phyloP scores from a whole-genome alignment of 2,113 vertebrate genomes.

The Zootoca vivipara region DNA sequence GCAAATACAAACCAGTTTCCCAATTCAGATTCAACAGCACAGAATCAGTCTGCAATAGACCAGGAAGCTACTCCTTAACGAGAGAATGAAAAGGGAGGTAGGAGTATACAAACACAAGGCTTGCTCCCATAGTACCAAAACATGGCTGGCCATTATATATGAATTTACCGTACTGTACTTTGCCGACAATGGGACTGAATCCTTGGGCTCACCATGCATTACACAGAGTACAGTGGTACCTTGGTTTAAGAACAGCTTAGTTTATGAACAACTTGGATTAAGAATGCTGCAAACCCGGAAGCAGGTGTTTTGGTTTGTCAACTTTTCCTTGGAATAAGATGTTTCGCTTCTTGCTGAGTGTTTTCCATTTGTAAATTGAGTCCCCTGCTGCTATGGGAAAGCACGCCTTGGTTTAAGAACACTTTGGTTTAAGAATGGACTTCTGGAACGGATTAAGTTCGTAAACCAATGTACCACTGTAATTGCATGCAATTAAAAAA shows the following conservation, averaged over 20 bases:
- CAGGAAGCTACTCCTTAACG: not conserved
- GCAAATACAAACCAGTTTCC: not conserved
- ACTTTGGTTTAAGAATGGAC: no score
- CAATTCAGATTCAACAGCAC: not conserved
- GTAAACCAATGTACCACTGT: not conserved
- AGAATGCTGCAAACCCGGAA: no score
- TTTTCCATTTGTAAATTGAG: no score
- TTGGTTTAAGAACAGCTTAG: not conserved
- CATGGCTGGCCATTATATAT: not conserved
- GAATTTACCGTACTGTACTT: not conserved
- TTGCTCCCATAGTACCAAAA: not conserved
- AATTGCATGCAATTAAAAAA: not conserved
- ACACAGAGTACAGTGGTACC: not conserved
- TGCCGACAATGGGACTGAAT: not conserved
- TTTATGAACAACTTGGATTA: no score
- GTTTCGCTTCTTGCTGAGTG: no score
- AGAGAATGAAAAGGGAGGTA: not conserved
- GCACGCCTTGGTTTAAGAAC: no score
- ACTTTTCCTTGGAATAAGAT: no score
- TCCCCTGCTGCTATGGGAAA: no score
- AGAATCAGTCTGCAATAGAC: not conserved
- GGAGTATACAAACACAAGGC: not conserved
- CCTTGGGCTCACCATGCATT: not conserved
- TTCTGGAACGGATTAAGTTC: not conserved
- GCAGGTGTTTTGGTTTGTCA: no score